phyloP scores from a whole-genome alignment of 2,797 vertebrate species.

The Distichodus sexfasciatus region DNA sequence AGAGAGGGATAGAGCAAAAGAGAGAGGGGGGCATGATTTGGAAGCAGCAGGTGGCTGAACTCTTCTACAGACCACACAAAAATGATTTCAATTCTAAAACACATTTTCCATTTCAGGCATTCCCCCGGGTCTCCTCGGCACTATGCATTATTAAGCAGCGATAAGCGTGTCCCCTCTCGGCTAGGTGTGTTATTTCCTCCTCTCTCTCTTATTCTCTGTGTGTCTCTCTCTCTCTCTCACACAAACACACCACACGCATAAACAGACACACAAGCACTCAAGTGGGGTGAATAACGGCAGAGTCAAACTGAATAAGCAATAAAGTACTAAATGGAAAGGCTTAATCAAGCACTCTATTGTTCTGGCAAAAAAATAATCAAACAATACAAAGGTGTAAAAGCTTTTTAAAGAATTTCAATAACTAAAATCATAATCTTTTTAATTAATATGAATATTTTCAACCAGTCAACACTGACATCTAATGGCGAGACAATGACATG shows the following conservation, averaged over 20 bases:
- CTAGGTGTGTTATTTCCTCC: no score
- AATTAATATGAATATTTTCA: neutral
- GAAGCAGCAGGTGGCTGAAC: conserved; percentile 31
- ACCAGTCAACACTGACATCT: neutral
- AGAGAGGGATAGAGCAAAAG: neutral
- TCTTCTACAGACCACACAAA: conserved; percentile 10
- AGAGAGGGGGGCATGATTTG: neutral
- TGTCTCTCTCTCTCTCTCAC: neutral
- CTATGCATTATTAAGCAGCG: conserved; percentile 34
- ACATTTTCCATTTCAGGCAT: conserved; percentile 28
- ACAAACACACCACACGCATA: neutral
- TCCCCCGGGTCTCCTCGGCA: conserved; percentile 5
- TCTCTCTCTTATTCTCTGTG: no score
- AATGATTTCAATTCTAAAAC: conserved; percentile 24
- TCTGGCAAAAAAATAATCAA: no score
- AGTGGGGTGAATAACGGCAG: neutral
- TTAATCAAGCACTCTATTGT: neutral
- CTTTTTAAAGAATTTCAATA: no score
- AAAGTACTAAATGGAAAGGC: neutral
- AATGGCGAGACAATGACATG: neutral
- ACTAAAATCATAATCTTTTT: no score
- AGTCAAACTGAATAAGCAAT: neutral
- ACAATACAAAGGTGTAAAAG: no score
- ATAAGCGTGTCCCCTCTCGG: conserved; percentile 11
- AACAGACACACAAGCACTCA: neutral